Percentiles rank a stretch among this genome's conserved stretches.
Conservation (phyloP, 2,888 invertebrate species). For the Rhagonycha lutea region DNA sequence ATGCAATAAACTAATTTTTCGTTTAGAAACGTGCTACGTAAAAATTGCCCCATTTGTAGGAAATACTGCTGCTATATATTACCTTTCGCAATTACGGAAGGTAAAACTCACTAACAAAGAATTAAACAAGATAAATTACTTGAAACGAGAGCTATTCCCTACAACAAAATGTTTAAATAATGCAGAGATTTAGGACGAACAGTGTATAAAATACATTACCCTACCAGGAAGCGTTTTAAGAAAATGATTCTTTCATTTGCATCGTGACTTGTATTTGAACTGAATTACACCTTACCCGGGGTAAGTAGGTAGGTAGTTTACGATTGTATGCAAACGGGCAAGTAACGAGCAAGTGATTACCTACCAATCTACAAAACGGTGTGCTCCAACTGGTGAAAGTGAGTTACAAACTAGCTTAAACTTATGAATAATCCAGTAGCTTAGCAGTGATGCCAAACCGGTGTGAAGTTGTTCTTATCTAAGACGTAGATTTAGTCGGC, state of each 20-base stretch:
- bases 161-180: slow-evolving; percentile 40
- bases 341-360: slow-evolving; percentile 54
- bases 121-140: slow-evolving; percentile 37
- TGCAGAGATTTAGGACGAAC: slow-evolving; percentile 31
- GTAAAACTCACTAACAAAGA: slow-evolving; percentile 34
- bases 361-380: slow-evolving; percentile 50
- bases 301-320: slow-evolving; percentile 19
- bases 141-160: slow-evolving; percentile 35
- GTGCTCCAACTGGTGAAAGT: slow-evolving; percentile 47
- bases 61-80: slow-evolving; percentile 29
- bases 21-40: slow-evolving; percentile 24
- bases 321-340: slow-evolving; percentile 39
- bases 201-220: slow-evolving; percentile 29
- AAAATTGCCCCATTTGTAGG: slow-evolving; percentile 29
- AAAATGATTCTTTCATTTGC: slow-evolving; percentile 32
- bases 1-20: slow-evolving; percentile 29
- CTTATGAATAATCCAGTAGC: slow-evolving; percentile 55
- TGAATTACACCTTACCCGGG: slow-evolving; percentile 19
- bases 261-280: slow-evolving; percentile 29
- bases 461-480: slow-evolving; percentile 53
- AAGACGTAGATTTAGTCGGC: slow-evolving; percentile 51
- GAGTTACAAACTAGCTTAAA: slow-evolving; percentile 53
- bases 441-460: slow-evolving; percentile 52
- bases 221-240: slow-evolving; percentile 25
- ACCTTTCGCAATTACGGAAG: slow-evolving; percentile 31